These are phyloP conservation scores for Megamerina dolium DNA, from an alignment of 2,888 invertebrate genomes.

Conservation along the genomic window DNA sequence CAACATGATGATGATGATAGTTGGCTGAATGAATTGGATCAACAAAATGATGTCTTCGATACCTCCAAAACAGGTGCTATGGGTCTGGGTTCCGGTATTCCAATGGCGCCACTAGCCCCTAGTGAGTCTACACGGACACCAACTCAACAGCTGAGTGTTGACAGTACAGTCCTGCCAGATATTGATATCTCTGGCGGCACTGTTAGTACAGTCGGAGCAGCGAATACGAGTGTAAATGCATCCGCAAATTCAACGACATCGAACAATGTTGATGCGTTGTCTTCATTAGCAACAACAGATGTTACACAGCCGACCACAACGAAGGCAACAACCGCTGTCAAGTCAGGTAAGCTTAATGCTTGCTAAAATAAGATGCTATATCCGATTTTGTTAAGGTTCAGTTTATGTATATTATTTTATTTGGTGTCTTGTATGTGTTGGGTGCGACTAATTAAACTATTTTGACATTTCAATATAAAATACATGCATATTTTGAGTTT, in stretches of 20 bases:
- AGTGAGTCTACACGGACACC: constrained; percentile 36
- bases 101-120: constrained; percentile 33
- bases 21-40: constrained; percentile 42
- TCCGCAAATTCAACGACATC: not conserved
- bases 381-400: too few relatives aligned
- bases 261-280: not conserved
- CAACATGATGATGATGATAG: constrained; percentile 36
- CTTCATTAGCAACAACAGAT: constrained; percentile 15
- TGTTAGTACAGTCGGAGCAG: not conserved
- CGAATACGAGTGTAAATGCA: not conserved
- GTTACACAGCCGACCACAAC: constrained; percentile 21
- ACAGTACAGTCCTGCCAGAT: constrained; percentile 7
- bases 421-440: too few relatives aligned
- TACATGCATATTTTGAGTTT: too few relatives aligned
- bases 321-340: constrained; percentile 5
- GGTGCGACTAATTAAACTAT: too few relatives aligned
- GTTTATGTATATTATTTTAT: too few relatives aligned
- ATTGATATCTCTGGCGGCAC: constrained; percentile 1
- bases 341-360: constrained; percentile 17
- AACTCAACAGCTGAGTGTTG: constrained; percentile 21
- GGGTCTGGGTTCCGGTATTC: constrained; percentile 25
- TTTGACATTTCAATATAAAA: too few relatives aligned
- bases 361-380: too few relatives aligned
- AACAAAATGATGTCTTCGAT: constrained; percentile 43
- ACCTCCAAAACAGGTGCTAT: constrained; percentile 35